Evolutionary conservation across 2,113 vertebrate genomes (phyloP).

Genomic region (Sinocyclocheilus grahami): DNA sequence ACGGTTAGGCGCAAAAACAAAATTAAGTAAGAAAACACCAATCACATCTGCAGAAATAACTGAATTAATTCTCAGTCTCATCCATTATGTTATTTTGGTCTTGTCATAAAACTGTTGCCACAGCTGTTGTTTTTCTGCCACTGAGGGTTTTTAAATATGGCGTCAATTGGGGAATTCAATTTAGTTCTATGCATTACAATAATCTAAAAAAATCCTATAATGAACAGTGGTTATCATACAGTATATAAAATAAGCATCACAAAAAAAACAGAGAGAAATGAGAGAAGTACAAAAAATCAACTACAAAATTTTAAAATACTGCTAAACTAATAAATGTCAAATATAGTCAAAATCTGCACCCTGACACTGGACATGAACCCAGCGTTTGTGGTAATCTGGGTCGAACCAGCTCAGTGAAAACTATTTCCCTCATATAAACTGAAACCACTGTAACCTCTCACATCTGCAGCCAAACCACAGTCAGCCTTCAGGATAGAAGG

Average conservation of each 20-base stretch:
- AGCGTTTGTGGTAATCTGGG: slow-evolving; percentile 20
- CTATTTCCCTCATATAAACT: slow-evolving; percentile 25
- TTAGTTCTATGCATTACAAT: slow-evolving; percentile 3
- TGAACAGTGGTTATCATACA: background rate
- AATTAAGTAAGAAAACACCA: background rate
- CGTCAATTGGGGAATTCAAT: background rate
- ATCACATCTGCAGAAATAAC: slow-evolving; percentile 3
- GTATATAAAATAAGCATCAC: background rate
- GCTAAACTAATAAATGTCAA: slow-evolving; percentile 30
- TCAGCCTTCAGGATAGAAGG: background rate
- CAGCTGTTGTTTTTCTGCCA: slow-evolving; percentile 20
- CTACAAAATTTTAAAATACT: background rate
- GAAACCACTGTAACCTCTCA: slow-evolving; percentile 35
- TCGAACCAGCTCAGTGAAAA: background rate
- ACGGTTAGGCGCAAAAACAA: background rate
- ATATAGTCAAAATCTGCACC: background rate
- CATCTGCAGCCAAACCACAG: slow-evolving; percentile 33
- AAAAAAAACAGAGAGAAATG: slow-evolving; percentile 1
- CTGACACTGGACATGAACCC: slow-evolving; percentile 22
- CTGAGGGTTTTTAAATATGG: background rate
- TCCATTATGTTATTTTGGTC: slow-evolving; percentile 19
- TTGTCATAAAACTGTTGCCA: background rate
- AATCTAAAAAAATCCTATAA: background rate
- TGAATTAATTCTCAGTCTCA: background rate
- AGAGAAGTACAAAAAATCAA: slow-evolving; percentile 14